Evolutionary conservation across 2,797 vertebrate genomes (phyloP), one percentile per base, ranked within the genome.

Genomic region (Myripristis murdjan): DNA sequence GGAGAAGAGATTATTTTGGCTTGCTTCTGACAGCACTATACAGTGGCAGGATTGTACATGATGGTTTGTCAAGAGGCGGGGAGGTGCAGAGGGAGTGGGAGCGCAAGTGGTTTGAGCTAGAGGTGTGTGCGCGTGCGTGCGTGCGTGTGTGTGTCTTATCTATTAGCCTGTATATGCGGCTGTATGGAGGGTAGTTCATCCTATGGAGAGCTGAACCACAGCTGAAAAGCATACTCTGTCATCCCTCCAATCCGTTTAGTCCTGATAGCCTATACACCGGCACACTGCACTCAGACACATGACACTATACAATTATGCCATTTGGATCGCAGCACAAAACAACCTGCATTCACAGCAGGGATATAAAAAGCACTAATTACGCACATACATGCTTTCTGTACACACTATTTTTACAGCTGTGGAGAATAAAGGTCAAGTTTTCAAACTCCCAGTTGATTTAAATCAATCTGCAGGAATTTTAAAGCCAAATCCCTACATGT

Each of bases 1-100:
- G 87, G 87, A 92, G 91, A 90, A 84, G 84, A 94, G 93, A 94
- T 95, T 95, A 95, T 90, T 90, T 89, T 87, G 91, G 91, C 91
- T 88, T 86, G 64, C 65, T 82, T 81, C 83, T 94, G 94, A 94
- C 94, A 93, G 93, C 84, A 77, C 87, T 86, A 81, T 89, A 87
- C 87, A 87, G 87, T 78, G 37, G 75, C 74, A 75, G 86, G 82
- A 89, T 89, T 75, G 79, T 83, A 87, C 86, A 84, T 89, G 90
- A 93, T 87, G 87, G 87, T 93, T 88, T 92, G 86, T 90, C 88
- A 89, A 84, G 87, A 89, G 88, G 79, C 31, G 24, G 61, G 70
- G 79, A 81, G 81, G 73, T 78, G 85, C 80, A 80, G 67, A 15
- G 46, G 75, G 76, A 91, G 66, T 24, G 75, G n/a, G 74, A 72